A percentile compares a stretch with the other conserved stretches of the same genome.
phyloP scores from a whole-genome alignment of 1,140 invertebrate species.

The Drosophila suzukii region DNA sequence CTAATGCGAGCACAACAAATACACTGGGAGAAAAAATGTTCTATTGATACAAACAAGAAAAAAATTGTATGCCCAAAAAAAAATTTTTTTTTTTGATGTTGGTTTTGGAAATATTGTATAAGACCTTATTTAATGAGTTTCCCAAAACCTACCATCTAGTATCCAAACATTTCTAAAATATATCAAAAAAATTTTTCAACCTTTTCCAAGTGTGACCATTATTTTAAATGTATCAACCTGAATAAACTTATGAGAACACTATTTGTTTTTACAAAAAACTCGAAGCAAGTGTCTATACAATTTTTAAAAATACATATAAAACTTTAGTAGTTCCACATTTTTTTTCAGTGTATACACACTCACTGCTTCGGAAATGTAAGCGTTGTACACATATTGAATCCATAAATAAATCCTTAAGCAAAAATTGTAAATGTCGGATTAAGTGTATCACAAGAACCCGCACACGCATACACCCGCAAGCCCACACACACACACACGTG shows the following conservation, averaged over 20 bases:
- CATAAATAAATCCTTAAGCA: constrained; percentile 83
- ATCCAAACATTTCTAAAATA: too few relatives aligned
- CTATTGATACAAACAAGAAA: background rate
- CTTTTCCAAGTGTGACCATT: too few relatives aligned
- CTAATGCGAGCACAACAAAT: constrained; percentile 10
- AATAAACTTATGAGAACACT: too few relatives aligned
- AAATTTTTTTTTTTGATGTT: too few relatives aligned
- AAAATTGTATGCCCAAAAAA: background rate
- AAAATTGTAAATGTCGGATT: constrained; percentile 83
- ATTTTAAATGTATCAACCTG: too few relatives aligned
- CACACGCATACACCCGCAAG: constrained; percentile 15
- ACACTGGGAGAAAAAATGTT: background rate
- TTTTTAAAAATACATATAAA: background rate
- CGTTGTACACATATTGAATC: constrained; percentile 77
- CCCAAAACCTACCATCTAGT: too few relatives aligned
- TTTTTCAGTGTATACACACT: constrained; percentile 21
- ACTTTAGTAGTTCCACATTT: background rate
- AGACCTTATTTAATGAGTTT: too few relatives aligned
- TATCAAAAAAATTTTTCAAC: too few relatives aligned
- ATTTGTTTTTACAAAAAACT: too few relatives aligned
- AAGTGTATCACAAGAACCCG: constrained; percentile 70
- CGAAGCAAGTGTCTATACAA: too few relatives aligned
- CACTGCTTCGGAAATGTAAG: constrained; percentile 47
- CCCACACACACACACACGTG: background rate
- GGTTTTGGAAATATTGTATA: too few relatives aligned